Conservation (phyloP, 2,888 invertebrate species). For the Lagria hirta region DNA sequence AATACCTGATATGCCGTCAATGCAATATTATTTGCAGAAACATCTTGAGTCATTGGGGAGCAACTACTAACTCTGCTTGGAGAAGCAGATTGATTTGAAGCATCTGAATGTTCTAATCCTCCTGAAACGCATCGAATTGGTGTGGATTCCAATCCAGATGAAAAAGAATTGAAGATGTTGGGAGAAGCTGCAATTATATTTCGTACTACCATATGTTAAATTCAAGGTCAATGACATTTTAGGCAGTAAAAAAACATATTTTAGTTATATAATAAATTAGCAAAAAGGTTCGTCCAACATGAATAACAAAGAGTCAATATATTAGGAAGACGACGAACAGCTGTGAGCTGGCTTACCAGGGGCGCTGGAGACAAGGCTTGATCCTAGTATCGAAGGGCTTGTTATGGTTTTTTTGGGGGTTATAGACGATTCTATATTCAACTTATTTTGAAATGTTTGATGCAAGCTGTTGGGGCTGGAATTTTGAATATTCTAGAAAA, state of each 20-base stretch:
- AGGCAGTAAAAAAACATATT: constrained; percentile 7
- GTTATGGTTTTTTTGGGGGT: constrained; percentile 56
- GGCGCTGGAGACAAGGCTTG: constrained; percentile 25
- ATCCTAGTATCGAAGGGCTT: constrained; percentile 50
- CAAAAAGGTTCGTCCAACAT: no score
- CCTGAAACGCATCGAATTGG: constrained; percentile 36
- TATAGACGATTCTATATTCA: constrained; percentile 45
- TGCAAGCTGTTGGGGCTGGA: constrained; percentile 41
- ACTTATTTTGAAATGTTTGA: constrained; percentile 45
- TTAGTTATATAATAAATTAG: no score
- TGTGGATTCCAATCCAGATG: constrained; percentile 42
- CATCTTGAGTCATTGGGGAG: constrained; percentile 52
- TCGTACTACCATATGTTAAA: constrained; percentile 35
- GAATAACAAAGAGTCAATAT: no score
- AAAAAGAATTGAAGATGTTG: constrained; percentile 51
- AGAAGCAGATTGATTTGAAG: constrained; percentile 37
- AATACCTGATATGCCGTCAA: constrained; percentile 50
- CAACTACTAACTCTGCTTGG: constrained; percentile 49
- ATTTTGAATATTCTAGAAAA: constrained; percentile 43
- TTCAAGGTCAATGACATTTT: constrained; percentile 3
- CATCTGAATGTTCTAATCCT: constrained; percentile 37
- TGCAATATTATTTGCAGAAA: constrained; percentile 41
- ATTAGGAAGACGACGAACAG: no score
- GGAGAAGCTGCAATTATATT: constrained; percentile 42
- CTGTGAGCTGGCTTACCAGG: constrained; percentile 23